Evolutionary conservation across 2,888 invertebrate species (phyloP), one percentile per base, ranked within the genome.

Genomic region (Melolontha melolontha): DNA sequence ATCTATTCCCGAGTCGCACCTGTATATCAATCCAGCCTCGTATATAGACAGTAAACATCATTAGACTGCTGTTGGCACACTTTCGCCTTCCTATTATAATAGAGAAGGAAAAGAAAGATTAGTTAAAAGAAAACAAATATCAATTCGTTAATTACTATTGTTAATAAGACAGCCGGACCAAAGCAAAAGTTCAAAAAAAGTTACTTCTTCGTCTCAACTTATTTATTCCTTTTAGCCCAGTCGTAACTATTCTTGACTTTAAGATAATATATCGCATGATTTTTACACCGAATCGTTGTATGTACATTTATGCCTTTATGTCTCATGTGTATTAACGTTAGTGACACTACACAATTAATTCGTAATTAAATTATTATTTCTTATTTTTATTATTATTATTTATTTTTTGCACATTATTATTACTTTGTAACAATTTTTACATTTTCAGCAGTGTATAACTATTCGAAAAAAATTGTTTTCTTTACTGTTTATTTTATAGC

Each of bases 201-300:
- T 29, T 29, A 29, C 14, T 6, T 14, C 44, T 47, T 34, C 44
- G 59, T 47, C 44, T 22, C 44, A 12, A 14, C 22, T 66, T 57
- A 57, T 66, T 66, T 49, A 49, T 57, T 66, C 29, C 57, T 27
- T 41, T 44, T 54, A 22, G 39, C 41, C 52, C 64, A 29, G 42
- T 12, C 47, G 65, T 69, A 69, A 69, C 66, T 69, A 69, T 69
- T 69, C 62, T 64, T 52, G 51, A 54, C 52, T 51, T 59, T 52
- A 29, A 51, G 62, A 65, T 59, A 69, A 66, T 69, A 69, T 69
- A 69, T 69, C 68, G 62, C 59, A 39, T 57, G 65, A 62, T 50
- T 65, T 62, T 69, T 57, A 69, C 64, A 69, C 52, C 41, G 65
- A 59, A 55, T 55, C 54, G 51, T 50, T 59, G 42, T 55, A 62